Conservation (phyloP, 2,888 invertebrate species). For the Sarcophaga subvicina region DNA sequence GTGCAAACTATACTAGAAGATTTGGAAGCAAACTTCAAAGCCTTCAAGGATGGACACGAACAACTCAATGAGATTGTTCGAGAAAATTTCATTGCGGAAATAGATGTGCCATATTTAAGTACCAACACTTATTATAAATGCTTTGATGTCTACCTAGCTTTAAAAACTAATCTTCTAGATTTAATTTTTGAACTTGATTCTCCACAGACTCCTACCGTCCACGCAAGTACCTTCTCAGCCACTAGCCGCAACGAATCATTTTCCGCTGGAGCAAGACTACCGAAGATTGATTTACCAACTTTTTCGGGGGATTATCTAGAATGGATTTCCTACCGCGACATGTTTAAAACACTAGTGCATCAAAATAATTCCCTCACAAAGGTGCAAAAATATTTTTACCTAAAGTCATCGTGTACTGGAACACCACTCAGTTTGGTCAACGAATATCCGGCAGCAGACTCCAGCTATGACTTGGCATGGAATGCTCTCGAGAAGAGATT, state of each 20-base stretch:
- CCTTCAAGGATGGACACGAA: slow-evolving; percentile 31
- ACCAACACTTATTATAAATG: slow-evolving; percentile 28
- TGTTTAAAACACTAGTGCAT: too few relatives aligned
- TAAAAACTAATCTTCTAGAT: slow-evolving; percentile 37
- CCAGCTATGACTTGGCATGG: slow-evolving; percentile 35
- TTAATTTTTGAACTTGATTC: slow-evolving; percentile 35
- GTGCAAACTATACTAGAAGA: slow-evolving; percentile 27
- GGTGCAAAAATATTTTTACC: slow-evolving; percentile 53
- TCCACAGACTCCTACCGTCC: slow-evolving; percentile 32
- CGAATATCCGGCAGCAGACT: slow-evolving; percentile 46
- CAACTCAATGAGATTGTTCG: slow-evolving; percentile 29
- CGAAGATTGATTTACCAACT: slow-evolving; percentile 36
- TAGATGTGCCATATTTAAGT: slow-evolving; percentile 32
- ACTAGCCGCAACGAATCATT: slow-evolving; percentile 23
- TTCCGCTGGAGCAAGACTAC: slow-evolving; percentile 3
- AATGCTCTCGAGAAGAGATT: background rate
- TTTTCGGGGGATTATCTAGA: slow-evolving; percentile 41
- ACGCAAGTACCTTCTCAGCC: slow-evolving; percentile 37
- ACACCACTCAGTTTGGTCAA: slow-evolving; percentile 46
- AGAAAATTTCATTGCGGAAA: background rate
- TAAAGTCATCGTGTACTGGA: slow-evolving; percentile 3
- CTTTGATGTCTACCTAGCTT: slow-evolving; percentile 42
- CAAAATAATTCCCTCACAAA: slow-evolving; percentile 4
- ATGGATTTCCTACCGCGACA: too few relatives aligned
- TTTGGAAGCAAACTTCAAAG: slow-evolving; percentile 15